Percentiles rank a stretch among this genome's conserved stretches.
phyloP scores from a whole-genome alignment of 2,797 vertebrate genomes.

The Ispidina picta region DNA sequence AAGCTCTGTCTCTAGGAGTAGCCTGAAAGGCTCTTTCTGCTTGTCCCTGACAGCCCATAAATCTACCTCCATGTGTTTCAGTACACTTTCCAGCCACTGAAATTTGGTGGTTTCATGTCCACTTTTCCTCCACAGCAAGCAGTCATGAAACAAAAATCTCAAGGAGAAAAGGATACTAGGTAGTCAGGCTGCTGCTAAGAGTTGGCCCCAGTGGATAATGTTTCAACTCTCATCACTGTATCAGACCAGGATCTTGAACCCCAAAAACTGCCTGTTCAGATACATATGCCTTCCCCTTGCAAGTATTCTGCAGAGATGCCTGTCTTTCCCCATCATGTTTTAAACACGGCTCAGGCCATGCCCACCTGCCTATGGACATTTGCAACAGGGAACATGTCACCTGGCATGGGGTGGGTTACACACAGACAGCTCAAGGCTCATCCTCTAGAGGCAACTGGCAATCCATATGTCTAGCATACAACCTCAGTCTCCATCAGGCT shows the following conservation, averaged over 20 bases:
- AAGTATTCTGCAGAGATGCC: not conserved
- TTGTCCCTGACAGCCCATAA: not conserved
- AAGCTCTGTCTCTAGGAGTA: not conserved
- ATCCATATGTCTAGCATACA: not conserved
- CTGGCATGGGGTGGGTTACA: accelerated
- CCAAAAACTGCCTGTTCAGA: not conserved
- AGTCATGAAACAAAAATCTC: not conserved
- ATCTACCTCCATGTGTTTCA: not conserved
- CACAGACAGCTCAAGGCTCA: not conserved
- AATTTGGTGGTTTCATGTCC: not conserved
- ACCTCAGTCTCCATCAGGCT: not conserved
- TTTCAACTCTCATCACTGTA: not conserved
- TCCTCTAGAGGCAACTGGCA: not conserved
- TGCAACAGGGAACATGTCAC: not conserved
- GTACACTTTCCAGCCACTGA: not conserved
- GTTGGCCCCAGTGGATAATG: not conserved
- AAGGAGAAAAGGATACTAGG: not conserved
- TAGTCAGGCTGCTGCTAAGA: not conserved
- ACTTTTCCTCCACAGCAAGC: not conserved
- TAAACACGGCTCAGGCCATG: not conserved
- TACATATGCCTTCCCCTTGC: accelerated
- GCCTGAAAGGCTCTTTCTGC: not conserved
- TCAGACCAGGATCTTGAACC: not conserved
- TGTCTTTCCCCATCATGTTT: not conserved
- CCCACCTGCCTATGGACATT: not conserved